Conservation (phyloP, 2,888 invertebrate species). For the Leptinotarsa peninsularis region DNA sequence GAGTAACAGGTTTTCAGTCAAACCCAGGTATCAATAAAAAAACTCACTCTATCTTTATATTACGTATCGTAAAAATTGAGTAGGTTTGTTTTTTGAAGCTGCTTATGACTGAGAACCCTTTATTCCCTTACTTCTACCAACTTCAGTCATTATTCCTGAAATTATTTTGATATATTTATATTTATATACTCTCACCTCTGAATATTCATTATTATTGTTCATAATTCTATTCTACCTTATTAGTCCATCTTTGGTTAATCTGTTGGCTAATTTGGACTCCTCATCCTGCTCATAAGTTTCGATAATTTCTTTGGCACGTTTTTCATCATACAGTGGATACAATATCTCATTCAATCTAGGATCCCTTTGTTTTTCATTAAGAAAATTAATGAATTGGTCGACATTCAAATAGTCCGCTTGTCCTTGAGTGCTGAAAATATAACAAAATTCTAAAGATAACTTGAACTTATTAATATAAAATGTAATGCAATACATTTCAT, state of each 20-base stretch:
- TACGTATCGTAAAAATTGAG: too few relatives aligned
- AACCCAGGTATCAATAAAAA: too few relatives aligned
- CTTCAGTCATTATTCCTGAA: too few relatives aligned
- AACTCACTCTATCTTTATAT: too few relatives aligned
- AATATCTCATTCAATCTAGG: slow-evolving; percentile 98
- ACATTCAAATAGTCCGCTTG: slow-evolving; percentile 88
- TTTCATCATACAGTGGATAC: slow-evolving; percentile 96
- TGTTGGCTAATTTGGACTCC: slow-evolving; percentile 77
- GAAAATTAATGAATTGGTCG: slow-evolving; percentile 89
- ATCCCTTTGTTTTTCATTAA: slow-evolving; percentile 98
- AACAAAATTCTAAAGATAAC: neutral
- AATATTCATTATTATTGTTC: neutral
- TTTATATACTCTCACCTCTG: neutral
- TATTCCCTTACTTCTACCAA: too few relatives aligned
- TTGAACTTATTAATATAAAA: too few relatives aligned
- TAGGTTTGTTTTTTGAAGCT: too few relatives aligned
- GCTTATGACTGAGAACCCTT: too few relatives aligned
- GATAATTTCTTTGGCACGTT: slow-evolving; percentile 92
- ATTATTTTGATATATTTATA: neutral
- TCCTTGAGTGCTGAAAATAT: slow-evolving; percentile 81
- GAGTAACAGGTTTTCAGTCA: too few relatives aligned
- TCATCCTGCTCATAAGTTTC: slow-evolving; percentile 91
- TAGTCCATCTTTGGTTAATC: slow-evolving; percentile 93
- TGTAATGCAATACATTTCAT: neutral
- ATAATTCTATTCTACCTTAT: slow-evolving; percentile 73